These are phyloP conservation scores for Drosophila biarmipes DNA, from an alignment of 1,140 invertebrate genomes.

Conservation along the genomic window DNA sequence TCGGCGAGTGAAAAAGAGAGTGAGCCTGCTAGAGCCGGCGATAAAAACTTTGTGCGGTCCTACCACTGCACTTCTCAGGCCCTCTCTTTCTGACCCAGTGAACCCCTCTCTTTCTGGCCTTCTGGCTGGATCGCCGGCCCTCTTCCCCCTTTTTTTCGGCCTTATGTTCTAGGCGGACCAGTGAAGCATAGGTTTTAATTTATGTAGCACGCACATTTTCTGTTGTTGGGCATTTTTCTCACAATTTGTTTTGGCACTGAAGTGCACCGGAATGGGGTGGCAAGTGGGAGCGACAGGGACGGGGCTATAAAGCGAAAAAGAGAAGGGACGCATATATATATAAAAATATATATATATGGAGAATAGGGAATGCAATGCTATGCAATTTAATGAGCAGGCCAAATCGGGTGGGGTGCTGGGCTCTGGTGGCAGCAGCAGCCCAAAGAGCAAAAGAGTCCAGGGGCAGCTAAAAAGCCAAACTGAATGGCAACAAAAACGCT, in stretches of 20 bases:
- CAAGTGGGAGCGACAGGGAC: slow-evolving; percentile 11
- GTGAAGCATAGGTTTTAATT: slow-evolving; percentile 80
- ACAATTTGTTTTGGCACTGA: slow-evolving; percentile 79
- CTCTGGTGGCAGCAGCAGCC: slow-evolving; percentile 5
- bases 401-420: slow-evolving; percentile 37
- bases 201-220: slow-evolving; percentile 81
- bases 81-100: slow-evolving; percentile 2
- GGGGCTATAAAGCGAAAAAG: not conserved
- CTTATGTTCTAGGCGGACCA: slow-evolving; percentile 56
- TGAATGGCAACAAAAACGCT: slow-evolving; percentile 29
- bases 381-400: slow-evolving; percentile 71
- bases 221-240: slow-evolving; percentile 74
- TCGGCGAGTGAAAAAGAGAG: slow-evolving; percentile 40
- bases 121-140: slow-evolving; percentile 10
- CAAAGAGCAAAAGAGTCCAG: slow-evolving; percentile 21
- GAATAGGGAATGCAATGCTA: slow-evolving; percentile 51
- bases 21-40: slow-evolving; percentile 20
- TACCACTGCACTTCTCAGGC: slow-evolving; percentile 7
- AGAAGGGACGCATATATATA: slow-evolving; percentile 11
- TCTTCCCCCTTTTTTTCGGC: not conserved
- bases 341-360: slow-evolving; percentile 21
- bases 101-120: slow-evolving; percentile 13
- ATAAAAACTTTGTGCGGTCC: slow-evolving; percentile 27
- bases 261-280: slow-evolving; percentile 40
- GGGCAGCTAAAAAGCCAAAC: slow-evolving; percentile 26